Conservation (phyloP, 2,113 vertebrate species). For the Tragelaphus strepsiceros region DNA sequence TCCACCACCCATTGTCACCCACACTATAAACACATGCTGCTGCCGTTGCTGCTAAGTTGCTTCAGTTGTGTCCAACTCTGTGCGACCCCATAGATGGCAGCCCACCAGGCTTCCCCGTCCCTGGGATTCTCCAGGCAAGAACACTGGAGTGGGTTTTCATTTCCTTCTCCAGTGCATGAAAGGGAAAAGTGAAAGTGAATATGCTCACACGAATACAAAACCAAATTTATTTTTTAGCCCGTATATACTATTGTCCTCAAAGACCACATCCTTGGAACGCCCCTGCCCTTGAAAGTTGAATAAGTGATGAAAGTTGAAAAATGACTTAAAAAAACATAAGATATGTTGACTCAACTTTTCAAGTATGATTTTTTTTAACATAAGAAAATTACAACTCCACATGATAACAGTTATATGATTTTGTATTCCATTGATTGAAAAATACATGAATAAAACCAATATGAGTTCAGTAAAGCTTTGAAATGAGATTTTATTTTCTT, state of each 20-base stretch:
- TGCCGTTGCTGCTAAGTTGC: too few species aligned
- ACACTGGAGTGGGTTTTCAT: too few species aligned
- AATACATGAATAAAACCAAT: neutral
- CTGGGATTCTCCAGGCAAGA: too few species aligned
- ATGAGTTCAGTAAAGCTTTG: constrained; percentile 11
- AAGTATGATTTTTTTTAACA: neutral
- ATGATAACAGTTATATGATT: neutral
- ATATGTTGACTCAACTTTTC: neutral
- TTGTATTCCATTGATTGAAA: constrained; percentile 17
- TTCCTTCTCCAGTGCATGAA: too few species aligned
- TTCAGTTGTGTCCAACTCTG: too few species aligned
- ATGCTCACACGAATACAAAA: neutral
- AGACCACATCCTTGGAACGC: neutral
- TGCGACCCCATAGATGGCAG: too few species aligned
- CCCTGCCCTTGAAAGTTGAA: neutral
- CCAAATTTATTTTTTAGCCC: neutral
- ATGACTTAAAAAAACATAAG: neutral
- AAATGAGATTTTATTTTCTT: constrained; percentile 45
- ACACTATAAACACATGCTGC: neutral
- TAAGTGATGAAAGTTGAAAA: constrained; percentile 7
- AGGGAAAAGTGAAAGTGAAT: too few species aligned
- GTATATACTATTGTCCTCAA: neutral
- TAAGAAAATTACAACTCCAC: neutral
- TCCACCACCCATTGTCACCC: neutral
- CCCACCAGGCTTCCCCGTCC: too few species aligned